A percentile compares a stretch with the other conserved stretches of the same genome.
Evolutionary conservation across 2,888 invertebrate species (phyloP).

Genomic region (Pristionchus arcanus): DNA sequence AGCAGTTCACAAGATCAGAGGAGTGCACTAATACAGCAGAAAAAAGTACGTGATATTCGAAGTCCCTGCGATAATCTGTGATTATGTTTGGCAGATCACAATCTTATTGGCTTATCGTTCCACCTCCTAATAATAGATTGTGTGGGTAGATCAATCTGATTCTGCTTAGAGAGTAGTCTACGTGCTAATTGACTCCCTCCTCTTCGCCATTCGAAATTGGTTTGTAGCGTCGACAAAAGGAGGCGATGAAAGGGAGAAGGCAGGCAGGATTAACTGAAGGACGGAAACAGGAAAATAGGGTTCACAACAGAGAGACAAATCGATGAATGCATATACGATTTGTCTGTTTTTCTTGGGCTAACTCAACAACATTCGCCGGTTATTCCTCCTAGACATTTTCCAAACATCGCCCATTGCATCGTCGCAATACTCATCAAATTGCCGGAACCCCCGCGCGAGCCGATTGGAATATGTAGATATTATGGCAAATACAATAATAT

Average conservation of each 20-base stretch:
- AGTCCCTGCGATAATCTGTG: background rate
- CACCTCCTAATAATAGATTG: background rate
- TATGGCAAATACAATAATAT: background rate
- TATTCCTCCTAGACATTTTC: background rate
- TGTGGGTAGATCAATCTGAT: conserved; percentile 33
- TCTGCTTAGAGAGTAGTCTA: background rate
- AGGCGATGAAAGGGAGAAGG: background rate
- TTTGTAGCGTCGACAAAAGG: conserved; percentile 27
- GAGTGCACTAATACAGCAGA: background rate
- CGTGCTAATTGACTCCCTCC: conserved; percentile 38
- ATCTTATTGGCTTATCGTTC: background rate
- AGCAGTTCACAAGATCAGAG: background rate
- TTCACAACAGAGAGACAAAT: background rate
- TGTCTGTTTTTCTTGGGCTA: background rate
- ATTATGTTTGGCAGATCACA: background rate
- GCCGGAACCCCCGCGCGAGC: background rate
- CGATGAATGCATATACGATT: background rate
- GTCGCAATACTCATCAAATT: background rate
- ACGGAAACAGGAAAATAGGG: background rate
- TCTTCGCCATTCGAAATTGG: conserved; percentile 24
- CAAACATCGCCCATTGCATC: background rate
- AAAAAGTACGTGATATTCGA: background rate
- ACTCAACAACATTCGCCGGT: background rate
- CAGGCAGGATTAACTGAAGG: background rate
- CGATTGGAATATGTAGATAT: background rate